Evolutionary conservation across 2,113 vertebrate genomes (phyloP).

Genomic region (Notarius lentiginosus): DNA sequence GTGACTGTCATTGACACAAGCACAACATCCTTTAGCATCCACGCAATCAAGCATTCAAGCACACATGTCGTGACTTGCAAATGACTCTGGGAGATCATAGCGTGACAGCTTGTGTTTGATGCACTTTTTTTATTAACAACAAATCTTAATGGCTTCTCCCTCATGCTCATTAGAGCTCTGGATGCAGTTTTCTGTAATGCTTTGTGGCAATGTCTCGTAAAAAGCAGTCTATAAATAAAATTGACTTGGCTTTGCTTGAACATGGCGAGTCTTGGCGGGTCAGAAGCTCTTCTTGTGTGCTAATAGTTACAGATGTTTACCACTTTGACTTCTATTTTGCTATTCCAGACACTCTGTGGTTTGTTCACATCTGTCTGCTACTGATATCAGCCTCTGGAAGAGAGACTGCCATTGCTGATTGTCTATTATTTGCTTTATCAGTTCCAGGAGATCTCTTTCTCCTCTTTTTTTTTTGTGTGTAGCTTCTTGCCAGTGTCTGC

Average conservation of each 20-base stretch:
- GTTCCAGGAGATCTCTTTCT: constrained; percentile 69
- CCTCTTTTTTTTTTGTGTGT: constrained; percentile 66
- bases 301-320: neutral
- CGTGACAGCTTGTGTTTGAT: neutral
- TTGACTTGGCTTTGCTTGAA: neutral
- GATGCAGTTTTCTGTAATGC: neutral
- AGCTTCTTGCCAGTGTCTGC: constrained; percentile 59
- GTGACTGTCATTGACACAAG: constrained; percentile 43
- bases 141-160: neutral
- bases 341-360: constrained; percentile 4
- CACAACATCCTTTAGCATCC: constrained; percentile 40
- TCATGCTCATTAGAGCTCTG: neutral
- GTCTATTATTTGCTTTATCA: constrained; percentile 47
- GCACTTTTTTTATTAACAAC: neutral
- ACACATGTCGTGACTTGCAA: constrained; percentile 34
- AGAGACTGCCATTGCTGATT: constrained; percentile 21
- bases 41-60: constrained; percentile 18
- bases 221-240: neutral
- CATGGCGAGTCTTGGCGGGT: neutral
- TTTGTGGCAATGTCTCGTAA: neutral
- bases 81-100: neutral
- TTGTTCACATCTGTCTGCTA: constrained; percentile 47
- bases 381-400: constrained; percentile 15
- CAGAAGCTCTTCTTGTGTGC: neutral
- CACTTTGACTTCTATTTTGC: neutral